These are phyloP conservation scores for Prunella fulvescens DNA, from an alignment of 2,113 vertebrate genomes.

Conservation along the genomic window DNA sequence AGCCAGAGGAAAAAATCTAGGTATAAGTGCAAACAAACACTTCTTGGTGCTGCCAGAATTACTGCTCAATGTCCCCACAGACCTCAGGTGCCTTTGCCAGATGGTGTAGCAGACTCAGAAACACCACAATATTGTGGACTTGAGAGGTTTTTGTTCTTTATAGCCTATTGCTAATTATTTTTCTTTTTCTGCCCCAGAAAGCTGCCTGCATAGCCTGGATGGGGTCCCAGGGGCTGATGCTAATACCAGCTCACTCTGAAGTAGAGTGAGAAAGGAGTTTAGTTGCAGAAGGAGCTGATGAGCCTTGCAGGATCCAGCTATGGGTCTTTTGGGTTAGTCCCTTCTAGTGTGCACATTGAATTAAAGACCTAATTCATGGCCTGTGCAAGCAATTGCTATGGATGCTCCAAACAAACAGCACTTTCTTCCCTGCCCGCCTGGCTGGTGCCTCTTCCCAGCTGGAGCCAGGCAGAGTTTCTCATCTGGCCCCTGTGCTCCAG, in stretches of 20 bases:
- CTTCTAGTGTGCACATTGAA: neutral
- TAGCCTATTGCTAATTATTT: neutral
- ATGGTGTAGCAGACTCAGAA: neutral
- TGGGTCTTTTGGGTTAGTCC: neutral
- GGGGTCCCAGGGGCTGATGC: neutral
- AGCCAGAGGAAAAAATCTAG: neutral
- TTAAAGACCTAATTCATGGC: neutral
- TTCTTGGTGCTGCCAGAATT: neutral
- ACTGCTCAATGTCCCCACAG: neutral
- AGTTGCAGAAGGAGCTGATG: neutral
- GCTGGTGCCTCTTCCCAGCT: neutral
- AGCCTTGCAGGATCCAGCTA: neutral
- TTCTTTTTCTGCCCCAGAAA: neutral
- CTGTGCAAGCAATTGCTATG: neutral
- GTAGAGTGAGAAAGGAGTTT: neutral
- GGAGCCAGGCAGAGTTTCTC: neutral
- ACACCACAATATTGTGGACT: neutral
- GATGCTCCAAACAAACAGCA: conserved; percentile 12
- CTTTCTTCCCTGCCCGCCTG: neutral
- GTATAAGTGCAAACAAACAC: neutral
- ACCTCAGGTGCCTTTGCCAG: neutral
- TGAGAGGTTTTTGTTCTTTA: neutral
- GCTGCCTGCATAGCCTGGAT: neutral
- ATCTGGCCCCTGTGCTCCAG: neutral
- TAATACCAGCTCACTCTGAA: neutral